Evolutionary conservation across 2,797 vertebrate species (phyloP), one percentile per base, ranked within the genome.

Genomic region (Phylloscopus collybita): DNA sequence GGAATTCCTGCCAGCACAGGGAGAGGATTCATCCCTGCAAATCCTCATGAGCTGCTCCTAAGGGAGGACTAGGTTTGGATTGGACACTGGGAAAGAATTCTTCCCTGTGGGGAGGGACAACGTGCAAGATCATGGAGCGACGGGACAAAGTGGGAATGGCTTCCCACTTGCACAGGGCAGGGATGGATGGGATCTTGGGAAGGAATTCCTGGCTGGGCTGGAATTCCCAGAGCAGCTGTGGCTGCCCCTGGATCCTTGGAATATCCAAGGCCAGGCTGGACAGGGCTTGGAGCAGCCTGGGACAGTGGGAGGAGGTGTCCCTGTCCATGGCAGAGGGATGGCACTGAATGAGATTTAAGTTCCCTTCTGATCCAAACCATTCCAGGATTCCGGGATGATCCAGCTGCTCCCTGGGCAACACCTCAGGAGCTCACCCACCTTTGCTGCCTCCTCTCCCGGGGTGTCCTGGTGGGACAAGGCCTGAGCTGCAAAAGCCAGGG

Each of bases 401-500:
- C 51, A 4, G 16, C 51, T 30, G 51, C 34, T 42, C 44, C 80
- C 22, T 45, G 45, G 45, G 11, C 45, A 45, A 45, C 44, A 3
- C 40, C 34, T 23, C 29, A 13, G 70, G 42, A 49, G 42, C 11
- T 45, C 8, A 3, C 88, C 84, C 73, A 99, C 99, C 98, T 99
- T 99, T 13, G 98, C 98, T 12, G 98, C 97, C 34, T 98, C 97
- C 74, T 98, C 98, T 91, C 98, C 97, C 72, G 91, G 94, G 10
- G 97, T 97, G n/a, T 95, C 97, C 5, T 95, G 86, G 53, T 93
- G 98, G 95, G 98, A 98, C 81, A 98, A 97, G 8, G 96, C 72
- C 8, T 98, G 98, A 40, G 98, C 97, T 4, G 98, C 97, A 92
- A 98, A 99, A 2, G 83, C 97, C 61, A 99, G 98, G 62, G 98